Evolutionary conservation across 2,797 vertebrate genomes (phyloP), one percentile per base, ranked within the genome.

Genomic region (Gallinago nigripennis): DNA sequence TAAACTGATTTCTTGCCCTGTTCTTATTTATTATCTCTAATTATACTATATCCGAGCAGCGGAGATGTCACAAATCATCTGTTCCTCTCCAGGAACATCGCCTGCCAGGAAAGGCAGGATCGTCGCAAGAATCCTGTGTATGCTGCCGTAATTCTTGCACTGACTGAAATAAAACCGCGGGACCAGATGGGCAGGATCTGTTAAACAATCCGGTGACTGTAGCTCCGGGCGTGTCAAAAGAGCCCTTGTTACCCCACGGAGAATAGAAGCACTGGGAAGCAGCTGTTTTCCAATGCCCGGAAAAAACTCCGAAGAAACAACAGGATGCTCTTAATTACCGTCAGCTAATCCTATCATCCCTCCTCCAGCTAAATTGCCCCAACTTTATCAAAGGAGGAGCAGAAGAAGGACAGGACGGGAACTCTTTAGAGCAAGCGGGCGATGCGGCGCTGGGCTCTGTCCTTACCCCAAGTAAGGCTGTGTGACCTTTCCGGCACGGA

Each of bases 161-260:
- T 51, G 56, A 57, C 46, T 85, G 58, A 81, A 94, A 69, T 50
- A 76, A 92, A 97, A 82, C 60, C 6, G 1, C 0, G 0, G 71
- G 63, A 48, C 93, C 93, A 92, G 91, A 94, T 60, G 80, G 82
- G 82, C 85, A 95, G 73, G 60, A 84, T 80, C 82, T 82, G 91
- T 80, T 75, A 60, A 94, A 96, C 90, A 92, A 80, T 70, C 64
- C 3, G 0, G 35, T 64, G 72, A 57, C 90, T 92, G 88, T 35
- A 60, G 53, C 71, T 86, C 60, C 0, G 1, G 80, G 60, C 1
- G 0, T 53, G 68, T 92, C 86, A 94, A 87, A 94, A 85, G 93
- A 48, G 28, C 68, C 41, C 86, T 95, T 93, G 92, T 93, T 77
- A 82, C 41, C 75, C 73, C 37, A 53, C 14, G 31, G 75, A 88